Evolutionary conservation across 2,888 invertebrate genomes (phyloP).

Genomic region (Agonopterix arenella): DNA sequence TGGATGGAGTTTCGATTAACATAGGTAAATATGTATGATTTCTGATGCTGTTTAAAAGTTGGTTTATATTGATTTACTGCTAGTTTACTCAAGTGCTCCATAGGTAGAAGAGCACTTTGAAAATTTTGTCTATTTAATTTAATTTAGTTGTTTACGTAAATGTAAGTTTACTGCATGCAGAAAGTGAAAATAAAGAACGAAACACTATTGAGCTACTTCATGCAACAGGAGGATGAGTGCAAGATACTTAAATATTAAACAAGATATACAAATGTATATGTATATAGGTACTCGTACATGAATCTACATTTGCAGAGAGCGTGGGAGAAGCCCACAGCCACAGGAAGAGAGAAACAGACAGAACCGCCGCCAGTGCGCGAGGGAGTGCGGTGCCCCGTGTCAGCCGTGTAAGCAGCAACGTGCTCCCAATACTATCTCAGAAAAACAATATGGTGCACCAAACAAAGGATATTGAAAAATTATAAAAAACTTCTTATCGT

Average conservation of each 20-base stretch:
- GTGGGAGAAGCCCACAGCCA: constrained; percentile 72
- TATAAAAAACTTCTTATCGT: constrained; percentile 46
- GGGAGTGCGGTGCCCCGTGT: constrained; percentile 32
- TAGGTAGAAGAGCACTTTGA: neutral
- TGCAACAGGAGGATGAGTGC: constrained; percentile 13
- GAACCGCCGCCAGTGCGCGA: constrained; percentile 74
- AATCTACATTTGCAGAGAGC: constrained; percentile 58
- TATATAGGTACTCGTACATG: constrained; percentile 20
- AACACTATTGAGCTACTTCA: constrained; percentile 17
- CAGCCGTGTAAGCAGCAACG: constrained; percentile 62
- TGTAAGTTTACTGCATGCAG: constrained; percentile 20
- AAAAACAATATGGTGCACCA: constrained; percentile 51
- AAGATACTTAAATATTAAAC: constrained; percentile 4
- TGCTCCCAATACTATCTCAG: constrained; percentile 60
- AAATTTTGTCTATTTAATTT: neutral
- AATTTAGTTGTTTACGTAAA: neutral
- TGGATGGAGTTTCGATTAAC: constrained; percentile 12
- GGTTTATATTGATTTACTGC: neutral
- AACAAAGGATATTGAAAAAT: constrained; percentile 34
- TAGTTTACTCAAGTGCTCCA: neutral
- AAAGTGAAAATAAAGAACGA: constrained; percentile 18
- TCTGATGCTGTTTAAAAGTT: neutral
- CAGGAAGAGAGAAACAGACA: constrained; percentile 78
- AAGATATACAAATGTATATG: neutral
- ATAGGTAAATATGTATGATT: neutral